A percentile compares a stretch with the other conserved stretches of the same genome.
phyloP scores from a whole-genome alignment of 2,888 invertebrate species.

The Entomobrya multifasciata region DNA sequence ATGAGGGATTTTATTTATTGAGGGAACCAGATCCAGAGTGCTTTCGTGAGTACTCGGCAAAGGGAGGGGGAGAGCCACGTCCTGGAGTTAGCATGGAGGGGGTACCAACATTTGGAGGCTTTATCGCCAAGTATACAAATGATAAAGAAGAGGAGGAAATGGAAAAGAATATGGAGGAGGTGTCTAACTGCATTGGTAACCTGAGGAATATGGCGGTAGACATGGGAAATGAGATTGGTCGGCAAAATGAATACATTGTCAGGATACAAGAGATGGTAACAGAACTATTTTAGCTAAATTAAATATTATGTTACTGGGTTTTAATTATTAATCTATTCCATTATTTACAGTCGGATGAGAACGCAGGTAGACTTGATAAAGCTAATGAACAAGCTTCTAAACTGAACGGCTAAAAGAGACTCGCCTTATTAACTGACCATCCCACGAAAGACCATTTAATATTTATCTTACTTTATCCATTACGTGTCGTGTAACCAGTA shows the following conservation, averaged over 20 bases:
- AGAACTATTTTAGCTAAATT: background rate
- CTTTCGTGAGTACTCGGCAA: slow-evolving; percentile 2
- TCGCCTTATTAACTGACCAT: too few species aligned
- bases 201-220: slow-evolving; percentile 51
- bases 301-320: background rate
- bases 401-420: slow-evolving; percentile 38
- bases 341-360: slow-evolving; percentile 27
- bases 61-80: slow-evolving; percentile 25
- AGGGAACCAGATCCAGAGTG: slow-evolving; percentile 61
- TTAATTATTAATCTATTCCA: background rate
- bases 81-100: slow-evolving; percentile 39
- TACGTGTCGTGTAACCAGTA: too few species aligned
- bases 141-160: slow-evolving; percentile 41
- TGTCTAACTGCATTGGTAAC: slow-evolving; percentile 37
- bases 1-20: too few species aligned
- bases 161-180: slow-evolving; percentile 57
- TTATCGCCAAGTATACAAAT: slow-evolving; percentile 50
- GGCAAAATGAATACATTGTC: slow-evolving; percentile 52
- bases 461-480: too few species aligned
- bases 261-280: slow-evolving; percentile 54
- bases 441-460: too few species aligned
- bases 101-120: slow-evolving; percentile 55
- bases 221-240: slow-evolving; percentile 40
- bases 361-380: slow-evolving; percentile 13
- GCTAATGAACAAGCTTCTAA: slow-evolving; percentile 54